phyloP scores from a whole-genome alignment of 2,888 invertebrate genomes.

The Ochropleura leucogaster region DNA sequence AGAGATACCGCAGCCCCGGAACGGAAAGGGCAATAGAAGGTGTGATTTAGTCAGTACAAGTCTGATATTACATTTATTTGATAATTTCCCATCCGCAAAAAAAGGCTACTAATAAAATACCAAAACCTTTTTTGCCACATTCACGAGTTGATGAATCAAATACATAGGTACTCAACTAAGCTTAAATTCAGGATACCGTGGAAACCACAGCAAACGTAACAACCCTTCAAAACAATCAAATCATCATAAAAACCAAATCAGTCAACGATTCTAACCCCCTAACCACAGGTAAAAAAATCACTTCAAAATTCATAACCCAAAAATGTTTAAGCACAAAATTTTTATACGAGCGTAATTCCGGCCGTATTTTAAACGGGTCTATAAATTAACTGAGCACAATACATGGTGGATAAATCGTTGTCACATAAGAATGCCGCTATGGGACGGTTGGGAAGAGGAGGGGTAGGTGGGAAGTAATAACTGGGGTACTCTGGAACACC shows the following conservation, averaged over 20 bases:
- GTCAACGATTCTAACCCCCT: background rate
- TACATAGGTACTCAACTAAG: background rate
- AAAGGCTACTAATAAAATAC: no score
- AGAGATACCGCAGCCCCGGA: no score
- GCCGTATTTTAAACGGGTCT: slow-evolving; percentile 81
- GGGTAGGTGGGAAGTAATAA: slow-evolving; percentile 82
- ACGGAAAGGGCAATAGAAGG: no score
- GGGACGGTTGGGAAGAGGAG: slow-evolving; percentile 71
- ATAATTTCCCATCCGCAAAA: no score
- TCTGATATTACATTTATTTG: no score
- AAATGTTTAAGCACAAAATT: slow-evolving; percentile 62
- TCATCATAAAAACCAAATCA: slow-evolving; percentile 7
- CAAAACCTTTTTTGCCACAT: background rate
- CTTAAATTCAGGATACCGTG: background rate
- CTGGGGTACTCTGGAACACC: slow-evolving; percentile 85
- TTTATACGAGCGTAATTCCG: slow-evolving; percentile 82
- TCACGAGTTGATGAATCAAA: background rate
- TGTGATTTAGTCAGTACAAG: no score
- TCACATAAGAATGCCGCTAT: slow-evolving; percentile 90
- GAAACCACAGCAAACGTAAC: background rate
- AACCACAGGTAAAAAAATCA: slow-evolving; percentile 37
- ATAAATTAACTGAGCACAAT: slow-evolving; percentile 88
- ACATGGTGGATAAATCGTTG: slow-evolving; percentile 89
- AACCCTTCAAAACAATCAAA: slow-evolving; percentile 2
- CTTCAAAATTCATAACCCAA: slow-evolving; percentile 52